Percentiles rank a stretch among this genome's conserved stretches.
phyloP scores from a whole-genome alignment of 2,797 vertebrate genomes.

The Urophycis tenuis region DNA sequence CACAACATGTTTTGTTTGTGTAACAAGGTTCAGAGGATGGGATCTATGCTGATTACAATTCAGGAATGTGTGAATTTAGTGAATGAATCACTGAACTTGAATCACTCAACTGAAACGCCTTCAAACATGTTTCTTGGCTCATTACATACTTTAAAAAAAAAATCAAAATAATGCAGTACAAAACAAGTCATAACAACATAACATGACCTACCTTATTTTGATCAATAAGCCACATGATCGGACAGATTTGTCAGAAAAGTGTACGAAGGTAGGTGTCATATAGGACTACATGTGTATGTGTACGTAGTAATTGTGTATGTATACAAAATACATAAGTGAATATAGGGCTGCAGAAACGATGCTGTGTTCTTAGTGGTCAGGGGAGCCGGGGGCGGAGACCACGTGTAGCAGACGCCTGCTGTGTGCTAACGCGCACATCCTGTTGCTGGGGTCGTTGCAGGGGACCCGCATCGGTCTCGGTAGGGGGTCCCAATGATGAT shows the following conservation, averaged over 20 bases:
- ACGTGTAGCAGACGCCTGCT: conserved; percentile 16
- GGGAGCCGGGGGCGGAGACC: not conserved
- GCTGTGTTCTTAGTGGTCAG: not conserved
- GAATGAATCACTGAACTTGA: not conserved
- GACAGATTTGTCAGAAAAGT: not conserved
- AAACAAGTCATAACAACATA: not conserved
- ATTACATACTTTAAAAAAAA: not conserved
- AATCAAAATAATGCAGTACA: not conserved
- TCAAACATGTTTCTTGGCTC: not conserved
- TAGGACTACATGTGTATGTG: no score
- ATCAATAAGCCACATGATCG: not conserved
- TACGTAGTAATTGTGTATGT: not conserved
- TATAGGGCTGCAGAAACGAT: not conserved
- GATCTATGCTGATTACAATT: not conserved
- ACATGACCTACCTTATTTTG: not conserved
- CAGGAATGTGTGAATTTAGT: not conserved
- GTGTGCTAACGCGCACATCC: conserved; percentile 41
- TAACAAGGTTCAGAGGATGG: not conserved
- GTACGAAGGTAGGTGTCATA: not conserved
- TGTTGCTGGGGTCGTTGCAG: conserved; percentile 41
- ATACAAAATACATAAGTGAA: no score
- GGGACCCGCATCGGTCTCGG: conserved; percentile 39
- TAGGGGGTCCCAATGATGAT: conserved; percentile 26
- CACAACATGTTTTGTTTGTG: no score
- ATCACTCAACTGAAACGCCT: not conserved